These are phyloP conservation scores for Geodia barretti DNA, from an alignment of 37 sponge, comb jelly and placozoan species.

Conservation along the genomic window DNA sequence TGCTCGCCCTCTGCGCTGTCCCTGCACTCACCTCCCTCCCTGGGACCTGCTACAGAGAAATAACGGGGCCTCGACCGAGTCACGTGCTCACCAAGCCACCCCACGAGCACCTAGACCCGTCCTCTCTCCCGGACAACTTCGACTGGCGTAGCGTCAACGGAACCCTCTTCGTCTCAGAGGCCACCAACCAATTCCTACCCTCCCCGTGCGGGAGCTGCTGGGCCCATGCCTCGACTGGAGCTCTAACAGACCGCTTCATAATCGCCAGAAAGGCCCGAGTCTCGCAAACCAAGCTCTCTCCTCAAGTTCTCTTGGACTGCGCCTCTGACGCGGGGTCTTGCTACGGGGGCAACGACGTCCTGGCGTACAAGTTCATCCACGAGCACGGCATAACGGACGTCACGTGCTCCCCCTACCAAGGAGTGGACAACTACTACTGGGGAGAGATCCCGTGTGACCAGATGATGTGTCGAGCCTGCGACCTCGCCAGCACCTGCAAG, in stretches of 20 bases:
- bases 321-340: conserved; percentile 39
- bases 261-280: conserved; percentile 42
- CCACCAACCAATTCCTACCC: conserved; percentile 76
- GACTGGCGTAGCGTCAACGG: conserved; percentile 72
- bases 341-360: conserved; percentile 57
- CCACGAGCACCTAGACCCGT: conserved; percentile 12
- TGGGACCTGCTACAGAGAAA: neutral
- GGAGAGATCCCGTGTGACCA: conserved; percentile 55
- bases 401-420: conserved; percentile 76
- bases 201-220: conserved; percentile 83
- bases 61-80: conserved; percentile 19
- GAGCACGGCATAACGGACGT: conserved; percentile 77
- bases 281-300: conserved; percentile 40
- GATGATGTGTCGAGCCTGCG: conserved; percentile 70
- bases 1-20: neutral
- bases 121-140: conserved; percentile 45
- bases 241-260: conserved; percentile 77
- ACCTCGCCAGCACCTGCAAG: conserved; percentile 37
- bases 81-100: conserved; percentile 34
- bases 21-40: neutral
- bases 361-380: conserved; percentile 78
- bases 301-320: conserved; percentile 74
- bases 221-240: conserved; percentile 78
- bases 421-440: conserved; percentile 67
- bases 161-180: conserved; percentile 47